Base-by-base conservation (phyloP, 2,797 vertebrate genomes). In the Moxostoma hubbsi region DNA sequence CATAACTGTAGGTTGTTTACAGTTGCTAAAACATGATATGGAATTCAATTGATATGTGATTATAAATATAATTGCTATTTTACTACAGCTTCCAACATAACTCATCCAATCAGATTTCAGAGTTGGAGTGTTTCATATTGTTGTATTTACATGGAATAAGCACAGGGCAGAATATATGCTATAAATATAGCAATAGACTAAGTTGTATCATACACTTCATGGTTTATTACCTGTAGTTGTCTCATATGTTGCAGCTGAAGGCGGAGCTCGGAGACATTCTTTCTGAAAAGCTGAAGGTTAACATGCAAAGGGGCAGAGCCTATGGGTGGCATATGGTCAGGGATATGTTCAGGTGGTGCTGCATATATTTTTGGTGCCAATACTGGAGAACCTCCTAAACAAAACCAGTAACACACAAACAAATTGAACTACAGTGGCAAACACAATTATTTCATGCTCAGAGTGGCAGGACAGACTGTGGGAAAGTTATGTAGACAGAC, bases 171-270 rank as follows among this genome's bases (percentile, higher is more conserved):
- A 36, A 36, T 36, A 36, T 36, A 36, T 36, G 36, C 36, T 36
- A 36, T 3, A 36, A 36, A 3, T 36, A 36, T 3, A 36, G 36
- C 4, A 36, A 36, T 36, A 36, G 3, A 36, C 36, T 36, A 36
- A 36, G 36, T 36, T 36, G 4, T 36, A 36, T 36, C 2, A 36
- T 36, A 36, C 2, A 36, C 3, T 36, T 36, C 3, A 36, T 36
- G 10, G 13, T 47, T 8, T 69, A 82, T 89, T 89, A 96, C 98
- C 97, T 99, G 98, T 78, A 96, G 93, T 86, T 98, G 96, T 82
- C 93, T 94, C 95, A 98, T 97, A 89, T 98, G 96, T 83, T 96
- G 96, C 66, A 99, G 95, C 85, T 99, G 97, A 76, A 96, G 88
- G 73, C 96, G 93, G 83, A 99, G 96, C 68, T 98, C 96, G 0